phyloP scores from a whole-genome alignment of 2,797 vertebrate species.

The Hyperoplus lanceolatus region DNA sequence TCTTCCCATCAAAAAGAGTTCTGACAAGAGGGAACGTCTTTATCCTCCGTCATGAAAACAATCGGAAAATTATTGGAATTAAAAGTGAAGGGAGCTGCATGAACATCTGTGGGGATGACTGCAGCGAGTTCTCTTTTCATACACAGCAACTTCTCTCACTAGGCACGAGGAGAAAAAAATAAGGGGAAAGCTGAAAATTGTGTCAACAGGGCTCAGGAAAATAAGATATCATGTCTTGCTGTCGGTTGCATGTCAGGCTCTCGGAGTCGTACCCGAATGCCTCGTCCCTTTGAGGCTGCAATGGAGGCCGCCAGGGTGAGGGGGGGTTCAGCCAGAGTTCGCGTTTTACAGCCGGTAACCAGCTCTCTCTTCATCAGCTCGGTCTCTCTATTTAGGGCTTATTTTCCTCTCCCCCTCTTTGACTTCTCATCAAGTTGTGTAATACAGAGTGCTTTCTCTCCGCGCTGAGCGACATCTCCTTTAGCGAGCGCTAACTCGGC shows the following conservation, averaged over 20 bases:
- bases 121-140: conserved; percentile 80
- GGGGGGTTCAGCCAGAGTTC: conserved; percentile 95
- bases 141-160: conserved; percentile 75
- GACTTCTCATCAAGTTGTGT: conserved; percentile 53
- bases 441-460: conserved; percentile 23
- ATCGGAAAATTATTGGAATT: conserved; percentile 92
- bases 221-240: conserved; percentile 99
- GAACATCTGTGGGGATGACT: conserved; percentile 90
- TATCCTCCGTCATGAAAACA: conserved; percentile 86
- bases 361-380: conserved; percentile 74
- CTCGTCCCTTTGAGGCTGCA: conserved; percentile 90
- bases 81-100: conserved; percentile 83
- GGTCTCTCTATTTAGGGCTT: conserved; percentile 57
- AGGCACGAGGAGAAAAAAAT: conserved; percentile 94
- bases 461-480: conserved; percentile 52
- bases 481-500: conserved; percentile 1
- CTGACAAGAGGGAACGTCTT: conserved; percentile 88
- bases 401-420: conserved; percentile 15
- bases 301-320: conserved; percentile 87
- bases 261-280: conserved; percentile 92
- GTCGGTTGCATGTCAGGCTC: conserved; percentile 95
- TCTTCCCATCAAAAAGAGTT: conserved; percentile 75
- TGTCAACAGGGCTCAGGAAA: conserved; percentile 95
- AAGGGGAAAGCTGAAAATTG: conserved; percentile 93
- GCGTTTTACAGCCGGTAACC: conserved; percentile 90